Evolutionary conservation across 1,140 invertebrate species (phyloP), one percentile per base, ranked within the genome.

Genomic region (Ganaspis sp.): DNA sequence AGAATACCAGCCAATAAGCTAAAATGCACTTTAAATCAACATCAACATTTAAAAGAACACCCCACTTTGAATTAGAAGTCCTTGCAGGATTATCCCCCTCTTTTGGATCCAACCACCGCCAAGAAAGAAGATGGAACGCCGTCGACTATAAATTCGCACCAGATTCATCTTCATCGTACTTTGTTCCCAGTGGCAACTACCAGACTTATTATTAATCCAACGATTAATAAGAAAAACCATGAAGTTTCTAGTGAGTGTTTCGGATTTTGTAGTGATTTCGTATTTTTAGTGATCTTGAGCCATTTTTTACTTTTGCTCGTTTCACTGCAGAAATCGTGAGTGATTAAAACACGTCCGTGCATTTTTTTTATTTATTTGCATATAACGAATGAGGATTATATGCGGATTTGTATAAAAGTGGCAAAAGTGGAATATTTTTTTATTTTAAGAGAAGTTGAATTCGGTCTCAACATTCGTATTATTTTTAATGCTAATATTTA

Each of bases 131-230:
- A 78, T 64, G n/a, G 69, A 42, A 72, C 71, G 72, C 75, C 49
- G 72, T 54, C 72, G 72, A 69, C 83, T 86, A 86, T 86, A 86
- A 85, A 86, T 77, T 84, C 85, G 19, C 81, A 82, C 76, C 77
- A 78, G 78, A 73, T 79, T 80, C 80, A 83, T 83, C 77, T 75
- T 37, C 26, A 70, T 70, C 21, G 40, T 49, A 53, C 40, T 40
- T 40, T 75, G 54, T 72, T 58, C 19, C 17, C 37, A 53, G 64
- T 70, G 19, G 26, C 72, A 64, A 23, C 45, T 69, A 34, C 23
- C 17, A 54, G 69, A 23, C 53, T 49, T 72, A n/a, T 45, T 69
- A 12, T 37, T 53, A 58, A 75, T 49, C 34, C 12, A 12, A 29
- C 9, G 73, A 69, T 58, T 40, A 17, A 64, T 29, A 40, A 29